These are phyloP conservation scores for Zeugodacus cucurbitae DNA, from an alignment of 1,140 invertebrate genomes.

Conservation along the genomic window DNA sequence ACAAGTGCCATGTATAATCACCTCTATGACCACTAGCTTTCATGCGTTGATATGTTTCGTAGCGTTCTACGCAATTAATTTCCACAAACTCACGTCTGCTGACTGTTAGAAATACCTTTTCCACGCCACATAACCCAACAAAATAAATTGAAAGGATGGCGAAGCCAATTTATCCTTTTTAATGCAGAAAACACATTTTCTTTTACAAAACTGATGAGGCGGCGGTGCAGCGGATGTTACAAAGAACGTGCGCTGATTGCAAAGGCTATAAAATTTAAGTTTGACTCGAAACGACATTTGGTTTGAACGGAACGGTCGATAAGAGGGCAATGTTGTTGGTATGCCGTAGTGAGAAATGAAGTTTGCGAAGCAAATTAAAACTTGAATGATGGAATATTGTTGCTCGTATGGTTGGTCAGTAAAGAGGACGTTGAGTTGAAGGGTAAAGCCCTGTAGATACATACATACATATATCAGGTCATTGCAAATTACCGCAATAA, in stretches of 20 bases:
- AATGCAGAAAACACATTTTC: background rate
- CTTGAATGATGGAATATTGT: background rate
- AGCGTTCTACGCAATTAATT: background rate
- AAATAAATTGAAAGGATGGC: background rate
- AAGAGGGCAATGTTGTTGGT: background rate
- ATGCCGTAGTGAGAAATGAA: background rate
- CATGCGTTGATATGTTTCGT: background rate
- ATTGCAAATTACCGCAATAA: background rate
- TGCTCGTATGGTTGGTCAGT: background rate
- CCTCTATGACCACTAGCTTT: background rate
- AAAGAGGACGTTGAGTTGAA: background rate
- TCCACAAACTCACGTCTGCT: background rate
- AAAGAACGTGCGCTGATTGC: background rate
- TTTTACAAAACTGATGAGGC: background rate
- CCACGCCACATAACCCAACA: background rate
- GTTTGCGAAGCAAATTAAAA: constrained; percentile 20
- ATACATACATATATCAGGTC: background rate
- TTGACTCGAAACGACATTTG: background rate
- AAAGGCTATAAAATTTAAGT: background rate
- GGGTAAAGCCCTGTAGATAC: background rate
- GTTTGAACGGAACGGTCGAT: background rate
- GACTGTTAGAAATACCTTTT: background rate
- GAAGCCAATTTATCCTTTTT: constrained; percentile 1
- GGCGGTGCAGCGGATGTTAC: background rate
- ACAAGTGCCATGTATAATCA: background rate